These are phyloP conservation scores for Rhizomys pruinosus DNA, from an alignment of 2,113 vertebrate genomes.

Conservation along the genomic window DNA sequence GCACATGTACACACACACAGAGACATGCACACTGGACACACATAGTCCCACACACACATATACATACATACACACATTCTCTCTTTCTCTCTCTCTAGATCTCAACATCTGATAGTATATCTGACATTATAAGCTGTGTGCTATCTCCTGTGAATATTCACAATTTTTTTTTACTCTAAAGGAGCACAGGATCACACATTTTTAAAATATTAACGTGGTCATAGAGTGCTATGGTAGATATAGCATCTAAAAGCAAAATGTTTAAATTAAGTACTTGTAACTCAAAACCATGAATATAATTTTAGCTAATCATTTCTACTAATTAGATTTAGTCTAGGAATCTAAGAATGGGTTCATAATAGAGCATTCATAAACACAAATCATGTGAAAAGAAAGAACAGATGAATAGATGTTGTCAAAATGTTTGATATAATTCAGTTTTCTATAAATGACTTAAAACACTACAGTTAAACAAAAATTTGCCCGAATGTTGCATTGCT, in stretches of 20 bases:
- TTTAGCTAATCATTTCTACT: constrained; percentile 30
- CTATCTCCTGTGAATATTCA: background rate
- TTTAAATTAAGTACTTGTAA: background rate
- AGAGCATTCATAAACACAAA: background rate
- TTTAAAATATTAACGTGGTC: constrained; percentile 30
- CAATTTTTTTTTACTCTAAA: too few relatives aligned
- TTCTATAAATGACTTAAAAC: constrained; percentile 19
- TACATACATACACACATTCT: too few relatives aligned
- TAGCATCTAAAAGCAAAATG: constrained; percentile 34
- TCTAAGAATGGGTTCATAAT: constrained; percentile 2
- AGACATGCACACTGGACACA: too few relatives aligned
- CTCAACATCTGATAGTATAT: constrained; percentile 1
- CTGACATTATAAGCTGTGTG: background rate
- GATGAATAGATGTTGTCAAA: constrained; percentile 34
- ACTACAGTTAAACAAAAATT: constrained; percentile 13
- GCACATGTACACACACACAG: background rate
- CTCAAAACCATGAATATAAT: constrained; percentile 12
- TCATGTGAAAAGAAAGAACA: constrained; percentile 31
- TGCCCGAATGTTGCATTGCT: background rate
- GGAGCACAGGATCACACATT: too few relatives aligned
- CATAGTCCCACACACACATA: too few relatives aligned
- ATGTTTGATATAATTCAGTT: constrained; percentile 34
- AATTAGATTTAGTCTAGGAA: constrained; percentile 28
- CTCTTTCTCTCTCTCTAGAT: too few relatives aligned
- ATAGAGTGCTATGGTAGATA: background rate